A percentile compares a stretch with the other conserved stretches of the same genome.
Evolutionary conservation across 2,113 vertebrate genomes (phyloP).

Genomic region (Hyperopisus bebe): DNA sequence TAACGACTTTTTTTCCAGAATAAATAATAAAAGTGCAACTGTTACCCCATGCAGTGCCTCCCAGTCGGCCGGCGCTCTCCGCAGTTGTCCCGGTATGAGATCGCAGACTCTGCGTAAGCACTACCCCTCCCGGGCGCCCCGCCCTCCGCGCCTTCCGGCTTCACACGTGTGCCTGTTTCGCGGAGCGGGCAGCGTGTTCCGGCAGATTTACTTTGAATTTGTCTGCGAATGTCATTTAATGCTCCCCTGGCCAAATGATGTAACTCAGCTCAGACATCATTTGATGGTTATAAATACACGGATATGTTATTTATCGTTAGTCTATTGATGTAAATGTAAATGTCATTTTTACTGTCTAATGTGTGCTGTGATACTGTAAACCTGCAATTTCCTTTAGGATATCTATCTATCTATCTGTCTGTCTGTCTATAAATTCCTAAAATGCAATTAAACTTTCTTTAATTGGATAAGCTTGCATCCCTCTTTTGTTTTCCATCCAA

Average conservation of each 20-base stretch:
- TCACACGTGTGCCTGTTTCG: not conserved
- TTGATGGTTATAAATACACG: not conserved
- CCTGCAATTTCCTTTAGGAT: too few relatives aligned
- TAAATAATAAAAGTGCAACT: not conserved
- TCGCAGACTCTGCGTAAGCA: not conserved
- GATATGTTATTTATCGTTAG: not conserved
- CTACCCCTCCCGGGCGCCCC: not conserved
- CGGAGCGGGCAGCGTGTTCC: not conserved
- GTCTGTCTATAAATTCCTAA: not conserved
- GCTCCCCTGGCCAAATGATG: not conserved
- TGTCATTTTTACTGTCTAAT: too few relatives aligned
- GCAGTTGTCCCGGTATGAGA: not conserved
- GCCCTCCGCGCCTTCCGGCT: not conserved
- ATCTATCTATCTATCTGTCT: not conserved
- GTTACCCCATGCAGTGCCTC: not conserved
- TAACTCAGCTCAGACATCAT: not conserved
- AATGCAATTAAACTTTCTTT: not conserved
- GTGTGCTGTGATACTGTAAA: too few relatives aligned
- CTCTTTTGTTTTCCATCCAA: not conserved
- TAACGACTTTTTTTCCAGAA: not conserved
- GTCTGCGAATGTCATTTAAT: not conserved
- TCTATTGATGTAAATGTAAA: not conserved
- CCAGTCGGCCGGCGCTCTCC: not conserved
- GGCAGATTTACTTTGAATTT: not conserved
- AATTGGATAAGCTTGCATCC: not conserved